Base-by-base conservation (phyloP, 2,113 vertebrate genomes). In the Eulemur macaco region DNA sequence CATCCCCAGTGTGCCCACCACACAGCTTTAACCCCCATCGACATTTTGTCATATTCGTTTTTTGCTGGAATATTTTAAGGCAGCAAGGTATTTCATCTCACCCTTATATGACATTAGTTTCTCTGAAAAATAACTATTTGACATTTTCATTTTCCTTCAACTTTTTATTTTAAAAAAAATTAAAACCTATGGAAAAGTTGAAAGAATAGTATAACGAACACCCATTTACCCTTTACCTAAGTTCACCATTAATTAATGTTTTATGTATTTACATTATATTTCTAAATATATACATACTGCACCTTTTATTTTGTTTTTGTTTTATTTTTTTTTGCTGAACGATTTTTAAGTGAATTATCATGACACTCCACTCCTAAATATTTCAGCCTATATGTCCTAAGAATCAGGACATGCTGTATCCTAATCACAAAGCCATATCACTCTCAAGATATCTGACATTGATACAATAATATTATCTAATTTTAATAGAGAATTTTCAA, bases 61-160 rank as follows among this genome's bases (percentile, higher is more conserved):
- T 39, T 39, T 39, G 12, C 69, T 86, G 2, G 64, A 83, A 37
- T 58, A 37, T 82, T 27, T 97, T 91, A 91, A 95, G 50, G 9
- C 52, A 95, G 64, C 27, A 17, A 89, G 8, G 7, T 86, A 27
- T 94, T 87, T 84, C 10, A 15, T 83, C 77, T 94, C 34, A 42
- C 31, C 9, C n/a, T 64, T 76, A 94, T 45, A 23, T 77, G 87
- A 37, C 83, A 47, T 82, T 73, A 73, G 39, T n/a, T 39, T 85
- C 69, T 93, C 69, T 88, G 25, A 80, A 93, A 94, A 89, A 64
- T 90, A 86, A 78, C 69, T 78, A 76, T 27, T 77, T 71, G 56
- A 83, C 8, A 63, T 93, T 94, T 92, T 68, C 21, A 78, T 92
- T 89, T 94, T 68, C 27, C 23, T 82, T 82, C 15, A 88, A 34